Evolutionary conservation across 1,140 invertebrate species (phyloP), one percentile per base, ranked within the genome.

Genomic region (Caenorhabditis briggsae): DNA sequence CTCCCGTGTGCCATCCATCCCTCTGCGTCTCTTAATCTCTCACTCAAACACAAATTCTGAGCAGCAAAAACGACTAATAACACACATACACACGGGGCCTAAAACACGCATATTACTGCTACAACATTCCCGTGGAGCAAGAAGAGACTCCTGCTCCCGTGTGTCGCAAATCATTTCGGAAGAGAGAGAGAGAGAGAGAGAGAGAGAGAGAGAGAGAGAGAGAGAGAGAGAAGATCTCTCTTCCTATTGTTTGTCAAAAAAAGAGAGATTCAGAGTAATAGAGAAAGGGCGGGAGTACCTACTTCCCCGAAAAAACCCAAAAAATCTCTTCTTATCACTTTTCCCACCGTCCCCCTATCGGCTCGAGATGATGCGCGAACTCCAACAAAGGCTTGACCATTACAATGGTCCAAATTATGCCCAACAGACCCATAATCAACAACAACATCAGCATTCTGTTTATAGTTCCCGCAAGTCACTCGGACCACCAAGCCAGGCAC

Each of bases 311-410:
- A 41, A 41, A 55, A 25, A 82, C 50, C 16, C 56, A 55, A 64
- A 82, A 43, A 41, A 82, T 87, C 25, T 41, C 55, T 86, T 53
- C 85, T 56, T 41, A 58, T 61, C 23, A 61, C 59, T 20, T 20
- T 20, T 33, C 33, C 33, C 33, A 33, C 59, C 20, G 11, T 53
- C n/a, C 85, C n/a, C 53, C 83, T 33, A 48, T 43, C 78, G 8
- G 25, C 14, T 8, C 20, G 50, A 48, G 58, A 88, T 88, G 88
- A 88, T 88, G 88, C 82, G 83, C 56, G 88, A 88, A 84, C 55
- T 88, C 16, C 88, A 88, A 88, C 83, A 87, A 55, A 82, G 88
- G 18, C 70, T 88, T 53, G 88, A 88, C 56, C 53, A 88, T 88
- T 78, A 53, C 70, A 78, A 78, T n/a, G 70, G 18, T 5, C 70